Evolutionary conservation across 1,140 invertebrate genomes (phyloP).

Genomic region (Gonioctena quinquepunctata): DNA sequence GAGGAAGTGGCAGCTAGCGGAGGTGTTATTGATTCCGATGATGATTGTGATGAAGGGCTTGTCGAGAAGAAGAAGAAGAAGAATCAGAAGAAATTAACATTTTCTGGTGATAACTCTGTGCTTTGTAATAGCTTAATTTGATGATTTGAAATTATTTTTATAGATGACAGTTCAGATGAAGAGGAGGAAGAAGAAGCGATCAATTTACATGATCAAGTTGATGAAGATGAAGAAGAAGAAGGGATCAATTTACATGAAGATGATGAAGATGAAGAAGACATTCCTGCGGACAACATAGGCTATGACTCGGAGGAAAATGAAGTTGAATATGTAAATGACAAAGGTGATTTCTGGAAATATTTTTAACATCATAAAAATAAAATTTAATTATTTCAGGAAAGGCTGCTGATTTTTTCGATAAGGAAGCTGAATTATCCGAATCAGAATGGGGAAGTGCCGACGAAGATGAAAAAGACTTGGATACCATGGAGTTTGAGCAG

Average conservation of each 20-base stretch:
- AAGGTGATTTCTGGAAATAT: conserved; percentile 34
- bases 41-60: conserved; percentile 34
- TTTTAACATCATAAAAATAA: not conserved
- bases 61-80: conserved; percentile 29
- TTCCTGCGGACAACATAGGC: conserved; percentile 59
- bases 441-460: conserved; percentile 79
- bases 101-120: conserved; percentile 32
- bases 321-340: conserved; percentile 53
- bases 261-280: conserved; percentile 54
- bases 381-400: conserved; percentile 35
- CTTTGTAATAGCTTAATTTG: not conserved
- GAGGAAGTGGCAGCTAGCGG: conserved; percentile 35
- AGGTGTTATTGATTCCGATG: conserved; percentile 46
- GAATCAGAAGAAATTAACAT: conserved; percentile 35
- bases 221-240: conserved; percentile 53
- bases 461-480: conserved; percentile 75
- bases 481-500: conserved; percentile 74
- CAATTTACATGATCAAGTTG: conserved; percentile 36
- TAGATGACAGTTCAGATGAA: conserved; percentile 57
- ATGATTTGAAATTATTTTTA: conserved; percentile 36
- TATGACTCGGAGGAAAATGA: conserved; percentile 82
- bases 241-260: conserved; percentile 48
- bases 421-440: conserved; percentile 85
- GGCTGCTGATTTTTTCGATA: conserved; percentile 74
- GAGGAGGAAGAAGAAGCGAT: conserved; percentile 53